A percentile compares a stretch with the other conserved stretches of the same genome.
Conservation (phyloP, 2,888 invertebrate genomes). For the Onchidella celtica region DNA sequence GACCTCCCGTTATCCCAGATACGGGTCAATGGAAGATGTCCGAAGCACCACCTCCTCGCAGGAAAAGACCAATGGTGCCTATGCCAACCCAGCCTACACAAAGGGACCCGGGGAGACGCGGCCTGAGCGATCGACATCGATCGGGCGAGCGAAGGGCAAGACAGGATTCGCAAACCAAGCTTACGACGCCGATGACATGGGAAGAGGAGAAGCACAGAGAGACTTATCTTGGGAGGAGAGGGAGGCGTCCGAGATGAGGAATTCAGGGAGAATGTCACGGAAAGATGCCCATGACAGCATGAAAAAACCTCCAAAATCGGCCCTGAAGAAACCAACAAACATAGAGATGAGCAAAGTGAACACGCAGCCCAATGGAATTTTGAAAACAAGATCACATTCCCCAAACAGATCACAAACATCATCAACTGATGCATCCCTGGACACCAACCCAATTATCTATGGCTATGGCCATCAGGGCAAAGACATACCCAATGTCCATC, state of each 20-base stretch:
- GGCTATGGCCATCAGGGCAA: slow-evolving; percentile 46
- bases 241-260: not conserved
- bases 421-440: slow-evolving; percentile 49
- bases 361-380: slow-evolving; percentile 46
- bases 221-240: not conserved
- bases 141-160: slow-evolving; percentile 42
- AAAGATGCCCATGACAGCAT: slow-evolving; percentile 18
- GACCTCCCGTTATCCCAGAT: not conserved
- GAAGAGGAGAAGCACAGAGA: not conserved
- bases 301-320: slow-evolving; percentile 31
- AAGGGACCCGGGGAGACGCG: slow-evolving; percentile 45
- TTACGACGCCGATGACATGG: slow-evolving; percentile 26
- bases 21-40: slow-evolving; percentile 47
- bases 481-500: slow-evolving; percentile 50
- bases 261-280: slow-evolving; percentile 13
- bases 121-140: slow-evolving; percentile 47
- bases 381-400: slow-evolving; percentile 51
- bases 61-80: slow-evolving; percentile 44
- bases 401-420: slow-evolving; percentile 51
- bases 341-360: slow-evolving; percentile 53
- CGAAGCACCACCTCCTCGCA: slow-evolving; percentile 48
- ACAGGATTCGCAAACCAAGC: slow-evolving; percentile 41
- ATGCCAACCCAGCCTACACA: slow-evolving; percentile 49
- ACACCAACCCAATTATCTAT: slow-evolving; percentile 49
- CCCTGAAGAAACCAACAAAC: slow-evolving; percentile 31